Evolutionary conservation across 2,797 vertebrate species (phyloP).

Genomic region (Myotis vivesi): DNA sequence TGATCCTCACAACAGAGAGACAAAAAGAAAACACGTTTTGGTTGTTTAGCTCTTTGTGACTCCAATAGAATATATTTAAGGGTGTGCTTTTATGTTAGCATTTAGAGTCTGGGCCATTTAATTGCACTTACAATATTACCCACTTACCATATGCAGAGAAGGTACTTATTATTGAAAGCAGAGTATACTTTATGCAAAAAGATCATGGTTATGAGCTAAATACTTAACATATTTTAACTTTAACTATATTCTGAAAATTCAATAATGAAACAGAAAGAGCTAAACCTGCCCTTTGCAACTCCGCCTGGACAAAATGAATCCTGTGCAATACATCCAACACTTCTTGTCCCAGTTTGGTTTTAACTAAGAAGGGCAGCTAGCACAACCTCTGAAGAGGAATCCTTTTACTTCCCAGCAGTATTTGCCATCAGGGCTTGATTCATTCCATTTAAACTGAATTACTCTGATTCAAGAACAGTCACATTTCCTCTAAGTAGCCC

Average conservation of each 20-base stretch:
- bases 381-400: background rate
- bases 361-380: slow-evolving; percentile 47
- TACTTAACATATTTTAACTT: slow-evolving; percentile 45
- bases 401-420: background rate
- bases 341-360: slow-evolving; percentile 32
- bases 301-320: slow-evolving; percentile 21
- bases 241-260: slow-evolving; percentile 56
- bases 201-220: slow-evolving; percentile 1
- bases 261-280: slow-evolving; percentile 42
- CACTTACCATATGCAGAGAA: slow-evolving; percentile 3
- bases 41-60: background rate
- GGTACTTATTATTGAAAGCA: slow-evolving; percentile 39
- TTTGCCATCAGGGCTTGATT: background rate
- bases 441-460: slow-evolving; percentile 38
- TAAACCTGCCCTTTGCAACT: slow-evolving; percentile 47
- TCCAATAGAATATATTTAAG: background rate
- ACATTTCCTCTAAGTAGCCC: background rate
- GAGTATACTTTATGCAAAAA: slow-evolving; percentile 35
- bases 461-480: slow-evolving; percentile 19
- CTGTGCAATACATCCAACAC: background rate
- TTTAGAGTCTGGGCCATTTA: slow-evolving; percentile 40
- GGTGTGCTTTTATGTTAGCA: background rate
- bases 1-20: background rate
- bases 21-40: slow-evolving; percentile 6
- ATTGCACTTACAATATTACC: background rate